Base-by-base conservation (phyloP, 1,140 invertebrate genomes). In the Drosophila nikananu region DNA sequence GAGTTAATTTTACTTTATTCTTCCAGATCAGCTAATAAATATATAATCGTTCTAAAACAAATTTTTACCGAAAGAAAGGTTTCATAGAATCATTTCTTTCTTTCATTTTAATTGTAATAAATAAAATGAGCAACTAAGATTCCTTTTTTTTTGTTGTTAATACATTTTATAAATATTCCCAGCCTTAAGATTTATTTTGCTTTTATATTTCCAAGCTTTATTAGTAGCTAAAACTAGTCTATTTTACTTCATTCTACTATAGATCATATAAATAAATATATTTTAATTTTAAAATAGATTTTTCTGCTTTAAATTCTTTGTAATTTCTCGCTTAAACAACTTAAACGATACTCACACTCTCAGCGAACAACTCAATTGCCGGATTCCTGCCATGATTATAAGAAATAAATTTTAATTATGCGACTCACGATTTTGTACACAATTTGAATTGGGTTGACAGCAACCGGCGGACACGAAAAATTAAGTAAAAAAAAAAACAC, bases 371-470 rank as follows among this genome's bases (percentile, higher is more conserved):
- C 84, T 87, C 83, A 87, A 87, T 87, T 80, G 83, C 72, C 80
- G 55, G 57, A 80, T 83, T 72, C 61, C 77, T 51, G 54, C 70
- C 68, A 78, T 86, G 82, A 81, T 81, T 78, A 74, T 79, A 72
- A 81, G 65, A 83, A 70, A 77, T 81, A 89, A 79, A 89, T 89
- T 81, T 89, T 89, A 89, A 89, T 89, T 89, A 89, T 89, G 86
- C 84, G 62, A 51, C 77, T 90, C 84, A 89, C 84, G 84, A 89
- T 84, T 87, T 81, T 89, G 66, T 90, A 89, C 86, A 89, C 84
- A 89, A 89, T 89, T 89, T 89, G 84, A 89, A 89, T 89, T 90
- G 84, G 84, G 84, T 89, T 89, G 84, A 89, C 84, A 90, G 84
- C 73, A 52, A 62, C 48, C 64, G 71, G 54, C 77, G 61, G 65